phyloP scores from a whole-genome alignment of 2,797 vertebrate species.

The Sitta carolinensis region DNA sequence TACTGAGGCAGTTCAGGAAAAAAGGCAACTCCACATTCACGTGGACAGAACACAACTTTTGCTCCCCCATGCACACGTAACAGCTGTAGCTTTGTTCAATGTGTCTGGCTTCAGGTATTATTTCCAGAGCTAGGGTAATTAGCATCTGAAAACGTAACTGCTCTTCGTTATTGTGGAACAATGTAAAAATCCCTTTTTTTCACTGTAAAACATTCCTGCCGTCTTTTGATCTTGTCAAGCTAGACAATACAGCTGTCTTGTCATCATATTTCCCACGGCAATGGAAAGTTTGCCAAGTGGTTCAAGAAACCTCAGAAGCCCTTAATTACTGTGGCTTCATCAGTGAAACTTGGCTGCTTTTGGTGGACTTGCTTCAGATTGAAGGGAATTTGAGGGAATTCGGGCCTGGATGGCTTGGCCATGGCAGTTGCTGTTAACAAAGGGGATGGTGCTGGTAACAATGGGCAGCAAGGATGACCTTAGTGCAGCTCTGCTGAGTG shows the following conservation, averaged over 20 bases:
- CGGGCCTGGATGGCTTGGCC: not conserved
- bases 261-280: conserved; percentile 17
- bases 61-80: not conserved
- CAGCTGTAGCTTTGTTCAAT: conserved; percentile 38
- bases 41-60: not conserved
- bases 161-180: not conserved
- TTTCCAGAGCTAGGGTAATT: conserved; percentile 44
- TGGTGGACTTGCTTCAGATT: not conserved
- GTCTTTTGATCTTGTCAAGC: conserved; percentile 48
- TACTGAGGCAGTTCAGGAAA: not conserved
- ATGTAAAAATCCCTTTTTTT: conserved; percentile 26
- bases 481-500: not conserved
- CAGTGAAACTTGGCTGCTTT: not conserved
- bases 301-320: not conserved
- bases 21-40: not conserved
- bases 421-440: not conserved
- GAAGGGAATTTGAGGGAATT: not conserved
- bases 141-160: conserved; percentile 46
- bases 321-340: conserved; percentile 35
- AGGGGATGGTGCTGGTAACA: not conserved
- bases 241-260: conserved; percentile 45
- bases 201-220: conserved; percentile 29
- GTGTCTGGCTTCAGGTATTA: not conserved
- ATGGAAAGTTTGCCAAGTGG: conserved; percentile 2
- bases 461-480: not conserved